Evolutionary conservation across 2,888 invertebrate genomes (phyloP), one percentile per base, ranked within the genome.

Genomic region (Mycalesis mineus): DNA sequence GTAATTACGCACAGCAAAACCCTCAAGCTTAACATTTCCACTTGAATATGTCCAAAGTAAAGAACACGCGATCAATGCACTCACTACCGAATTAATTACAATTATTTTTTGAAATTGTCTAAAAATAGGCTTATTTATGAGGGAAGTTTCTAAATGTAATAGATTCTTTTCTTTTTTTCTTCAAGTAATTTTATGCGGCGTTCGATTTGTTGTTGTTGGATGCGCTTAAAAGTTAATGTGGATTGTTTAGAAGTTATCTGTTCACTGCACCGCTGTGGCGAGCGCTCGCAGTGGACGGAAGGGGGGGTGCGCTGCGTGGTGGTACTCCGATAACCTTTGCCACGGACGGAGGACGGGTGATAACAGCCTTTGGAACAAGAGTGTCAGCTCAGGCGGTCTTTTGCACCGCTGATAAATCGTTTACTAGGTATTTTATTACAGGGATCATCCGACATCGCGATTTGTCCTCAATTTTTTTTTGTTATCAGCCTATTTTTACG

Each of bases 21-120:
- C 81, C 77, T 84, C 71, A 74, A 76, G 85, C 77, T 80, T 80
- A 83, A 72, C 88, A 88, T 88, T 84, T 86, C 87, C 87, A 88
- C 77, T 68, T 75, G 68, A 67, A 82, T 78, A 66, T 70, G 70
- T 80, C 75, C 76, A 72, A 75, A 65, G 69, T 62, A 48, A 55
- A 37, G 45, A 45, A 49, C 53, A 40, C 47, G 15, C 53, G 42
- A 31, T 44, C 55, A 17, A 42, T 51, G 9, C 60, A 57, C 62
- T 53, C 62, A 65, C 61, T 57, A 14, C 55, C 17, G 41, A 33
- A 33, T 36, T 31, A 33, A 8, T 36, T 50, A 22, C 5, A 22
- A 22, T 22, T 22, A 2, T 22, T 22, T 22, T 22, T 4, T 22
- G 22, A 22, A 22, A 22, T 5, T 22, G 3, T 22, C 5, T 5